These are phyloP conservation scores for Rousettus leschenaultii DNA, from an alignment of 2,113 vertebrate genomes.

Conservation along the genomic window DNA sequence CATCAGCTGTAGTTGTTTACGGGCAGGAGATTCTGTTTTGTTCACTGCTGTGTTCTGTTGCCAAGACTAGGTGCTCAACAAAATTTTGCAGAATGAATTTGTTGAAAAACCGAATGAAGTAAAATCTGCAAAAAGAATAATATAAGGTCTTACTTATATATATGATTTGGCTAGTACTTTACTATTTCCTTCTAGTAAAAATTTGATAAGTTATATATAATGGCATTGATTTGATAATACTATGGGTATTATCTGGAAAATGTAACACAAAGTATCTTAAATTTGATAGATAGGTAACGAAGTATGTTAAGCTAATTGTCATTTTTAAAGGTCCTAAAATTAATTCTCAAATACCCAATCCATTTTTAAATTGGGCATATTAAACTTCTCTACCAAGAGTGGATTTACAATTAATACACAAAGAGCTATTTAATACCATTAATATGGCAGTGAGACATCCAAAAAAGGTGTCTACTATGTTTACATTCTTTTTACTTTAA, in stretches of 20 bases:
- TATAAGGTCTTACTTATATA: neutral
- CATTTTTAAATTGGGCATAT: conserved; percentile 26
- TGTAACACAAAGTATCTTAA: neutral
- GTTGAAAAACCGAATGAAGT: neutral
- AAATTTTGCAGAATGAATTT: conserved; percentile 1
- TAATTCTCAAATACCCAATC: conserved; percentile 7
- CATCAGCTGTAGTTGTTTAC: neutral
- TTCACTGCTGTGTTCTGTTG: neutral
- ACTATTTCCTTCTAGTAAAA: conserved; percentile 33
- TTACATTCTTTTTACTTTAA: conserved; percentile 39
- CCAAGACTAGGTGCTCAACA: neutral
- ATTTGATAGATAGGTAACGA: neutral
- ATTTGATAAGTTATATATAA: neutral
- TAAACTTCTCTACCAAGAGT: neutral
- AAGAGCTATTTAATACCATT: neutral
- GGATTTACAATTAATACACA: conserved; percentile 14
- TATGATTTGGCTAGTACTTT: conserved; percentile 16
- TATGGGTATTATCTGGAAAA: conserved; percentile 21
- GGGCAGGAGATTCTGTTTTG: neutral
- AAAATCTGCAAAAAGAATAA: conserved; percentile 51
- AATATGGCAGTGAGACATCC: neutral
- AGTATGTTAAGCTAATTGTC: neutral
- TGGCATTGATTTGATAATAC: neutral
- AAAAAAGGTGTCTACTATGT: neutral
- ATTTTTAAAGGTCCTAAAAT: conserved; percentile 41